Evolutionary conservation across 2,113 vertebrate species (phyloP), one percentile per base, ranked within the genome.

Genomic region (Pongo pygmaeus): DNA sequence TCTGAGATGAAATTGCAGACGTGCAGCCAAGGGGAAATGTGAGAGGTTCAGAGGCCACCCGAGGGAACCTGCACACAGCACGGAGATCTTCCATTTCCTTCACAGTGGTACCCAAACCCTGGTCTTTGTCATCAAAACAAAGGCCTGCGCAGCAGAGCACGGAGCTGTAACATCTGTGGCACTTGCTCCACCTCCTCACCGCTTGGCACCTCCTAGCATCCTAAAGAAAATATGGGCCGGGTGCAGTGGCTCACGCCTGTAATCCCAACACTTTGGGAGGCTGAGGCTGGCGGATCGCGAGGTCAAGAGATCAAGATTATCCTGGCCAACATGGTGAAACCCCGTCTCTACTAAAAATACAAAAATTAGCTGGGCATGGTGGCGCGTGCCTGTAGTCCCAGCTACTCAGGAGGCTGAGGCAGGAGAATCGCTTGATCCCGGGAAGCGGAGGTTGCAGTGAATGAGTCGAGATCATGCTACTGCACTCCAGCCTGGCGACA

Each of bases 11-110:
- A 1, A 3, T 25, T 77, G 89, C 43, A 8, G 50, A 8, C 12
- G 13, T 12, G 55, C 20, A 25, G 3, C 38, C 13, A 1, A 25
- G 23, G 61, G 25, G 12, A 20, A 18, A 18, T 1, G 2, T 3
- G 25, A 1, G 6, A 12, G 67, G 10, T 43, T 22, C 5, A 5
- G 14, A 79, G 84, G 32, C 38, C 57, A 20, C 69, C 10, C 0
- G 0, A 11, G 43, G 32, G 35, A 1, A 0, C 11, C 55, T 57
- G 35, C n/a, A n/a, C 3, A 6, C 50, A 6, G 0, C 48, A 10
- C 1, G 0, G n/a, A 10, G 61, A 27, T 78, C 10, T 17, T 74
- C 61, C 38, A 8, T 38, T 61, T 70, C 30, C 93, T 77, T 43
- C 74, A 27, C 57, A 18, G 50, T 10, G 64, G 18, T 14, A 13